Evolutionary conservation across 2,797 vertebrate species (phyloP).

Genomic region (Manis crassicaudata): DNA sequence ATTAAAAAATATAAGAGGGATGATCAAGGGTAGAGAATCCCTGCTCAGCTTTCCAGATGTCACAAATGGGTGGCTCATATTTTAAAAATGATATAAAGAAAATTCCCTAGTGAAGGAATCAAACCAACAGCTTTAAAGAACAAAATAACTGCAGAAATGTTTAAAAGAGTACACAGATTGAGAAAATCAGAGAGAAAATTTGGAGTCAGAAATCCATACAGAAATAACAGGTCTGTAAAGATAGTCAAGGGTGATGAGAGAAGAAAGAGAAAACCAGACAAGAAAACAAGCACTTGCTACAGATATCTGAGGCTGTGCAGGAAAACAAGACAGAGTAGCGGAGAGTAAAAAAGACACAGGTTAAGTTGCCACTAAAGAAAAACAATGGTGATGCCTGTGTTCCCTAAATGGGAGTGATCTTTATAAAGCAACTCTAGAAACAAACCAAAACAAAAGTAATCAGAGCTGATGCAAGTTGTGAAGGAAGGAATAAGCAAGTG

Average conservation of each 20-base stretch:
- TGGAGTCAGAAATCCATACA: neutral
- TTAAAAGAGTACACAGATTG: constrained; percentile 33
- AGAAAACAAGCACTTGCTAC: neutral
- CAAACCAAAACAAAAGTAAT: neutral
- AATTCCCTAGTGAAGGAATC: constrained; percentile 44
- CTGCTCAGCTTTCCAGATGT: constrained; percentile 67
- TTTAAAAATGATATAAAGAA: constrained; percentile 69
- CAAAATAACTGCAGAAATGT: constrained; percentile 58
- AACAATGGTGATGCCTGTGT: neutral
- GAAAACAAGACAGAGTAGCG: neutral
- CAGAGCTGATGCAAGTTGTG: neutral
- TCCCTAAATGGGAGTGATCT: neutral
- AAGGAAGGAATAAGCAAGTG: neutral
- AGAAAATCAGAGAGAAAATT: neutral
- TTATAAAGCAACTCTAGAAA: neutral
- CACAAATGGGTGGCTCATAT: constrained; percentile 63
- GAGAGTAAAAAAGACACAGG: neutral
- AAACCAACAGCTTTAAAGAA: constrained; percentile 64
- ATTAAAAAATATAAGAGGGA: constrained; percentile 64
- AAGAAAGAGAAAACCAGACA: neutral
- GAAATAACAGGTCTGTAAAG: constrained; percentile 56
- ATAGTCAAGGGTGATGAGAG: neutral
- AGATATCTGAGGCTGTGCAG: neutral
- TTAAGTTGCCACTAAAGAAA: neutral
- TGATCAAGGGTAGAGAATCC: constrained; percentile 62